Evolutionary conservation across 92 coral and sea anemone genomes (phyloP).

Genomic region (Siderastrea siderea): DNA sequence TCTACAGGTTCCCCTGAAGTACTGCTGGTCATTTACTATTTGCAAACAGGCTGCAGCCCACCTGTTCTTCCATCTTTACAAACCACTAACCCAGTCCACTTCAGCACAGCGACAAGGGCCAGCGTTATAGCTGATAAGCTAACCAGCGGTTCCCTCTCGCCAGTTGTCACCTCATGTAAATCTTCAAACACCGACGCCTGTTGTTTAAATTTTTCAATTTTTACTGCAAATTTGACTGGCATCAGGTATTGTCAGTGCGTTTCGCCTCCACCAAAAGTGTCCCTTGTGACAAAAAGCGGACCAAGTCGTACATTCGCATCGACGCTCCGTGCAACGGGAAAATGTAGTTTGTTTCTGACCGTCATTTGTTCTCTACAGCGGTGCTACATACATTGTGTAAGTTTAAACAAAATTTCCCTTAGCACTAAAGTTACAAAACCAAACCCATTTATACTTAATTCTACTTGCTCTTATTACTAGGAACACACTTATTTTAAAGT

Average conservation of each 20-base stretch:
- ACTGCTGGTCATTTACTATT: slow-evolving; percentile 68
- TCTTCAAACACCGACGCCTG: slow-evolving; percentile 48
- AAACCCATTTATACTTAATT: slow-evolving; percentile 7
- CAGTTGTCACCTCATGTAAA: slow-evolving; percentile 27
- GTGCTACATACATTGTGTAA: too few relatives aligned
- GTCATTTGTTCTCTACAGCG: too few relatives aligned
- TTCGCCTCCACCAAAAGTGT: slow-evolving; percentile 36
- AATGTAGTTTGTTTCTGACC: slow-evolving; percentile 9
- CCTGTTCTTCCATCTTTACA: slow-evolving; percentile 69
- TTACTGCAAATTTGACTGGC: slow-evolving; percentile 72
- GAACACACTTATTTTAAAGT: too few relatives aligned
- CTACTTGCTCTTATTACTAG: too few relatives aligned
- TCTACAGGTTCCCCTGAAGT: slow-evolving; percentile 69
- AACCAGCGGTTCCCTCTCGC: slow-evolving; percentile 49
- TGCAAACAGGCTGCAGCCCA: slow-evolving; percentile 80
- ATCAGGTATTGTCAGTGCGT: slow-evolving; percentile 66
- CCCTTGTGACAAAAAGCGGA: slow-evolving; percentile 53
- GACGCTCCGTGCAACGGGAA: slow-evolving; percentile 64
- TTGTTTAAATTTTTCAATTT: slow-evolving; percentile 71
- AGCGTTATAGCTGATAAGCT: slow-evolving; percentile 47
- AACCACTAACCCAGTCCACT: slow-evolving; percentile 39
- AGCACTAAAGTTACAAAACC: too few relatives aligned
- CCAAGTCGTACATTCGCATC: slow-evolving; percentile 62
- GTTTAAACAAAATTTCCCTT: too few relatives aligned
- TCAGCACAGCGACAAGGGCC: slow-evolving; percentile 32